These are phyloP conservation scores for Bicyclus anynana DNA, from an alignment of 1,140 invertebrate species.

Conservation along the genomic window DNA sequence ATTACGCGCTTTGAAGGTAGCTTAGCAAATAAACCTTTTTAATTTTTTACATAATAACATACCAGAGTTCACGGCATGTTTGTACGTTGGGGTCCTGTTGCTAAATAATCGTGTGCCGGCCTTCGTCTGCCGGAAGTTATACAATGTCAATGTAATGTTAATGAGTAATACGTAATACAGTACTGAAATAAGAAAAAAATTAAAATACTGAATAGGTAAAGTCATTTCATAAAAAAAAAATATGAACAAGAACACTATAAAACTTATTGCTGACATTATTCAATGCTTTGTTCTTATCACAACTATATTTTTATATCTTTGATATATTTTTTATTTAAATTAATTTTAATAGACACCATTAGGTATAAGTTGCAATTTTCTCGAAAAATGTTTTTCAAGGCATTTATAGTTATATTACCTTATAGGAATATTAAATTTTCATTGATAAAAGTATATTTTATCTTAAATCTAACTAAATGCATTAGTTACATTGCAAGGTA, in stretches of 20 bases:
- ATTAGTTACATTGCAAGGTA: slow-evolving; percentile 8
- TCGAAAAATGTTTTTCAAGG: too few relatives aligned
- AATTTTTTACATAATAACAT: slow-evolving; percentile 48
- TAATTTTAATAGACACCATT: too few relatives aligned
- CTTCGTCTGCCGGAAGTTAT: slow-evolving; percentile 72
- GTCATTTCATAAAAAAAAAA: too few relatives aligned
- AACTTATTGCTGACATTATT: too few relatives aligned
- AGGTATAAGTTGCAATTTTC: too few relatives aligned
- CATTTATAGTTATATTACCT: too few relatives aligned
- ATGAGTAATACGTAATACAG: slow-evolving; percentile 39
- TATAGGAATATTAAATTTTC: too few relatives aligned
- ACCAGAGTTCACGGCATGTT: slow-evolving; percentile 27
- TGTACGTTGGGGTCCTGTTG: slow-evolving; percentile 42
- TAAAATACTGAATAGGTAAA: neutral
- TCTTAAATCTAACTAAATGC: slow-evolving; percentile 15
- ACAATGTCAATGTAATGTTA: slow-evolving; percentile 70
- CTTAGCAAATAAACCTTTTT: slow-evolving; percentile 52
- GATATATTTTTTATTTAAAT: too few relatives aligned
- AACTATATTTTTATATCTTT: too few relatives aligned
- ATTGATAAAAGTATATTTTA: too few relatives aligned
- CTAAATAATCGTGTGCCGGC: slow-evolving; percentile 51
- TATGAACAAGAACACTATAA: too few relatives aligned
- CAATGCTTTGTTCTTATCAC: too few relatives aligned
- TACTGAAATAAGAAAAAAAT: neutral
- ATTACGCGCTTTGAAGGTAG: slow-evolving; percentile 25